Evolutionary conservation across 2,113 vertebrate genomes (phyloP).

Genomic region (Anarrhichthys ocellatus): DNA sequence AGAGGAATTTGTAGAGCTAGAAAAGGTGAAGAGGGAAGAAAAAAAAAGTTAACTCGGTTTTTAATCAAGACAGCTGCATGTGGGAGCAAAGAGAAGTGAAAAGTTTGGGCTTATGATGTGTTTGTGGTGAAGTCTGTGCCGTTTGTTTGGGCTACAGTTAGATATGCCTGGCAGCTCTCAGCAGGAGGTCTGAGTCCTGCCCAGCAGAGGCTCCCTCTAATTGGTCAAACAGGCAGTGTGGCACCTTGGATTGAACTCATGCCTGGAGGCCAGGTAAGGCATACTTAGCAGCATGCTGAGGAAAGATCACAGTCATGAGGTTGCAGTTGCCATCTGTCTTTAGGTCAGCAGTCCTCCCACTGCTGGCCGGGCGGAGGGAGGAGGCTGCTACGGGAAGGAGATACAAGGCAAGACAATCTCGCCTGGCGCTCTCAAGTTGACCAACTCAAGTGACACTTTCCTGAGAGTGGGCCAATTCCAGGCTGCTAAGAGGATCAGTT

Average conservation of each 20-base stretch:
- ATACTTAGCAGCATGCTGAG: slow-evolving; percentile 51
- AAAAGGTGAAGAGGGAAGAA: slow-evolving; percentile 37
- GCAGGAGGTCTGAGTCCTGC: slow-evolving; percentile 56
- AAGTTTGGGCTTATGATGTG: slow-evolving; percentile 58
- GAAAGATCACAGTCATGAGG: slow-evolving; percentile 52
- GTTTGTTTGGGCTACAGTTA: slow-evolving; percentile 60
- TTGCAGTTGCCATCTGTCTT: slow-evolving; percentile 30
- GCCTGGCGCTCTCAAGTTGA: slow-evolving; percentile 67
- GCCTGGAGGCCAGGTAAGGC: slow-evolving; percentile 56
- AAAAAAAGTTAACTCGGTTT: slow-evolving; percentile 39
- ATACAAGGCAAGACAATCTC: slow-evolving; percentile 60
- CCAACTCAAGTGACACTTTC: slow-evolving; percentile 76
- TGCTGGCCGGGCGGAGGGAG: neutral
- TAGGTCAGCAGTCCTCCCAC: slow-evolving; percentile 48
- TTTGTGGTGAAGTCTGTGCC: slow-evolving; percentile 55
- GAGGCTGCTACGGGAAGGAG: slow-evolving; percentile 39
- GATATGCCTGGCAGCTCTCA: slow-evolving; percentile 68
- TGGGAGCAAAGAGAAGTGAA: slow-evolving; percentile 43
- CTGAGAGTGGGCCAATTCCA: slow-evolving; percentile 73
- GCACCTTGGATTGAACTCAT: slow-evolving; percentile 57
- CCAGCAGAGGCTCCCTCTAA: slow-evolving; percentile 65
- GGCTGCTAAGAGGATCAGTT: slow-evolving; percentile 78
- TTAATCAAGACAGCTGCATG: slow-evolving; percentile 61
- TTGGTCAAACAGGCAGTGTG: slow-evolving; percentile 67
- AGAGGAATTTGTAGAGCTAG: slow-evolving; percentile 39